Conservation (phyloP, 2,113 vertebrate genomes). For the Athene noctua region DNA sequence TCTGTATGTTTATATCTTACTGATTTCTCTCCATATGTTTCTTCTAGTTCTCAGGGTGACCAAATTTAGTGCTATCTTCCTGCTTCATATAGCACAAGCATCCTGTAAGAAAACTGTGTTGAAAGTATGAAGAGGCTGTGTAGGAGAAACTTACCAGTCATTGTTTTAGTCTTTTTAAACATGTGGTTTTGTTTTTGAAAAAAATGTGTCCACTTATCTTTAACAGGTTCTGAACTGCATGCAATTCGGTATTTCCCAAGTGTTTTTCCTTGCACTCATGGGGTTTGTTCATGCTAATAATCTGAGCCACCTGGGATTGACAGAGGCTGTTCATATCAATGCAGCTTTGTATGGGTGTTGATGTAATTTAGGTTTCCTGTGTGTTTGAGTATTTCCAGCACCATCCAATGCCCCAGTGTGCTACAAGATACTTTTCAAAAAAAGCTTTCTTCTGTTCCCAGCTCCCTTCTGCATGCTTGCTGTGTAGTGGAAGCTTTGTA, state of each 20-base stretch:
- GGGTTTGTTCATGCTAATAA: neutral
- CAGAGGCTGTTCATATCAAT: neutral
- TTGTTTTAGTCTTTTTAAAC: neutral
- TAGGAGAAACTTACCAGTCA: neutral
- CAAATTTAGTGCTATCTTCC: neutral
- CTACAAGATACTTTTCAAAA: neutral
- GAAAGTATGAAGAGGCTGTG: neutral
- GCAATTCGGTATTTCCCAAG: neutral
- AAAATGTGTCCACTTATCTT: neutral
- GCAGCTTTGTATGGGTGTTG: neutral
- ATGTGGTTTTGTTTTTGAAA: neutral
- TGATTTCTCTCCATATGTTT: neutral
- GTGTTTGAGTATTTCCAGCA: neutral
- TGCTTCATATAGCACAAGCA: neutral
- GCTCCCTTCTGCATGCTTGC: neutral
- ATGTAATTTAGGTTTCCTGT: neutral
- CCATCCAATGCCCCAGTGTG: neutral
- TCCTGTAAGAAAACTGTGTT: neutral
- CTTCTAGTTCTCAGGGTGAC: neutral
- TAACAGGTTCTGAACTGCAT: neutral
- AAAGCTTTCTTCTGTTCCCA: neutral
- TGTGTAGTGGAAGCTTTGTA: neutral
- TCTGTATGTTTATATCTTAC: neutral
- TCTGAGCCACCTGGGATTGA: neutral
- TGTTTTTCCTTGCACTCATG: neutral